These are phyloP conservation scores for Andrena dorsata DNA, from an alignment of 2,888 invertebrate species.

Conservation along the genomic window DNA sequence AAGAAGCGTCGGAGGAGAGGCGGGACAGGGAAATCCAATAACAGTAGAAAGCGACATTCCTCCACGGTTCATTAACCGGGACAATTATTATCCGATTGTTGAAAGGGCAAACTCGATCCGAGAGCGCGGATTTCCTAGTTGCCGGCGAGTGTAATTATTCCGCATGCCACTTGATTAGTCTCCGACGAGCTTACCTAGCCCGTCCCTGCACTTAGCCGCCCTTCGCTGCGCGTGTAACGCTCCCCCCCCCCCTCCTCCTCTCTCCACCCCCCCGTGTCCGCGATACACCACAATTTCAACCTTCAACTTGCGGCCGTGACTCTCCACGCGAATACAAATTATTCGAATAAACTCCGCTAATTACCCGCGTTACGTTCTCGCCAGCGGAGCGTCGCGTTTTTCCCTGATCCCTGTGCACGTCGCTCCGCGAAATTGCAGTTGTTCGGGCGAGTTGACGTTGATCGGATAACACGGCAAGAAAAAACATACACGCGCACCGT, in stretches of 20 bases:
- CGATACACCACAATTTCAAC: slow-evolving; percentile 37
- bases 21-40: slow-evolving; percentile 31
- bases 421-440: slow-evolving; percentile 14
- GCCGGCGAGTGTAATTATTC: slow-evolving; percentile 70
- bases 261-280: not conserved
- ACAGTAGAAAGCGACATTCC: slow-evolving; percentile 42
- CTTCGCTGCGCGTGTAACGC: not conserved
- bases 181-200: slow-evolving; percentile 30
- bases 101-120: slow-evolving; percentile 61
- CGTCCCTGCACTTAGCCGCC: slow-evolving; percentile 17
- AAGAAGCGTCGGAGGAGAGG: slow-evolving; percentile 9
- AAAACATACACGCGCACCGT: not conserved
- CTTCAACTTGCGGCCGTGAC: slow-evolving; percentile 26
- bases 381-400: slow-evolving; percentile 3
- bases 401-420: not conserved
- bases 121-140: slow-evolving; percentile 57
- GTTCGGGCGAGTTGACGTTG: slow-evolving; percentile 6
- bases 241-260: not conserved
- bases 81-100: slow-evolving; percentile 60
- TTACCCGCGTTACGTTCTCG: slow-evolving; percentile 33
- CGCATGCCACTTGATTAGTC: slow-evolving; percentile 72
- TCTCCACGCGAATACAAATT: slow-evolving; percentile 38
- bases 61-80: slow-evolving; percentile 55
- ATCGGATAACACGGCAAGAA: slow-evolving; percentile 19
- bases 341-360: slow-evolving; percentile 52